Base-by-base conservation (phyloP, 2,113 vertebrate species). In the Sialia sialis region DNA sequence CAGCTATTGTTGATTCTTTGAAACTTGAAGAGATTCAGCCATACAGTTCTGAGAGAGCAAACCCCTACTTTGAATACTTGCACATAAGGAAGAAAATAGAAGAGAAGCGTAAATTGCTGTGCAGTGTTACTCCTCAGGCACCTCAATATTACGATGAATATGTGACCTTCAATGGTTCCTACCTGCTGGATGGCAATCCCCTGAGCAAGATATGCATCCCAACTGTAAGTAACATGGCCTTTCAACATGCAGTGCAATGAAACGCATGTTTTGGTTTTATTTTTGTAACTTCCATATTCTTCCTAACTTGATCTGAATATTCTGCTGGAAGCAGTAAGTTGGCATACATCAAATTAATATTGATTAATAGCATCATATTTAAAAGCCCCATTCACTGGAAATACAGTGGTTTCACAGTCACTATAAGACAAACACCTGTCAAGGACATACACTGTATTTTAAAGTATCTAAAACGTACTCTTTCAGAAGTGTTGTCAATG, bases 81-180 rank as follows among this genome's bases (percentile, higher is more conserved):
- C 99, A 99, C 95, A 99, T 99, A 96, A 98, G 99, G 55, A 99
- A 98, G 97, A 99, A 99, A 97, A 99, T 99, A 70, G 99, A 99
- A 96, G 99, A 99, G 97, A 99, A 99, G 93, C 98, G 99, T 95
- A 99, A 99, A 96, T 98, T 99, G 84, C 80, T 99, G 69, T 99
- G 99, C 97, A 99, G 98, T 46, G 99, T 99, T 87, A 99, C 98
- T 68, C 99, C 99, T 51, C 99, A 99, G 94, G 99, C 99, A 18
- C 99, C 99, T 51, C 99, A 99, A 93, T 99, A 99, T 98, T 99
- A 99, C 1, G 99, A 99, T 58, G 99, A 99, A 70, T 99, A 99
- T 25, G 99, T 99, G 91, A 99, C 99, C 32, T 99, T 99, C 97
- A 99, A 99, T 56, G 99, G 99, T 66, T 99, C 99, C 8, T 99